Evolutionary conservation across 2,113 vertebrate genomes (phyloP).

Genomic region (Rafetus swinhoei): DNA sequence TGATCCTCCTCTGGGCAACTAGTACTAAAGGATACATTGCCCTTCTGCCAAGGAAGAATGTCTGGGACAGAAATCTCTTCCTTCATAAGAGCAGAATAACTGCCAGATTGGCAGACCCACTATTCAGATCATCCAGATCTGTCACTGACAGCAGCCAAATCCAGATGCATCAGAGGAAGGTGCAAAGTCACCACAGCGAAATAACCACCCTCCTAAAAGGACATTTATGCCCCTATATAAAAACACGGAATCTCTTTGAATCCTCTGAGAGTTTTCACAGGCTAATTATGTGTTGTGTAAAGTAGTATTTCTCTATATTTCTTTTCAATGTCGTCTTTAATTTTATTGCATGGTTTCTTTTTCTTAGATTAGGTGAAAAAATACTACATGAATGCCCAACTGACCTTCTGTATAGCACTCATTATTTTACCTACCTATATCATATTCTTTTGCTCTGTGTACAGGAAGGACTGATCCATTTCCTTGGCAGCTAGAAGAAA

Average conservation of each 20-base stretch:
- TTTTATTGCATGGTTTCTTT: neutral
- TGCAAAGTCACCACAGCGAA: neutral
- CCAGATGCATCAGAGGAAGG: neutral
- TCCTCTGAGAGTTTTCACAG: neutral
- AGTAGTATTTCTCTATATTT: neutral
- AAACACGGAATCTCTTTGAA: neutral
- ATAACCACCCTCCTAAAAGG: neutral
- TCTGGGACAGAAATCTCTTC: neutral
- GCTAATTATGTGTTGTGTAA: neutral
- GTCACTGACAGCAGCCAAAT: neutral
- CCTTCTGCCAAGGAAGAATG: neutral
- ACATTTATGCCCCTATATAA: neutral
- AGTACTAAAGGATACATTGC: neutral
- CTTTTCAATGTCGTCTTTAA: neutral
- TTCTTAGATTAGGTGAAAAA: neutral
- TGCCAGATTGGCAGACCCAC: neutral
- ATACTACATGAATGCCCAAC: neutral
- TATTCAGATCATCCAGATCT: fast-evolving
- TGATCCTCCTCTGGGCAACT: neutral
- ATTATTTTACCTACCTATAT: neutral
- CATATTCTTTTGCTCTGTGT: neutral
- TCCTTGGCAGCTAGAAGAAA: neutral
- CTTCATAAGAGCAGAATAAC: neutral
- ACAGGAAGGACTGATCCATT: neutral
- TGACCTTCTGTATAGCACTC: neutral